phyloP scores from a whole-genome alignment of 2,888 invertebrate species.

The Coenonympha arcania region DNA sequence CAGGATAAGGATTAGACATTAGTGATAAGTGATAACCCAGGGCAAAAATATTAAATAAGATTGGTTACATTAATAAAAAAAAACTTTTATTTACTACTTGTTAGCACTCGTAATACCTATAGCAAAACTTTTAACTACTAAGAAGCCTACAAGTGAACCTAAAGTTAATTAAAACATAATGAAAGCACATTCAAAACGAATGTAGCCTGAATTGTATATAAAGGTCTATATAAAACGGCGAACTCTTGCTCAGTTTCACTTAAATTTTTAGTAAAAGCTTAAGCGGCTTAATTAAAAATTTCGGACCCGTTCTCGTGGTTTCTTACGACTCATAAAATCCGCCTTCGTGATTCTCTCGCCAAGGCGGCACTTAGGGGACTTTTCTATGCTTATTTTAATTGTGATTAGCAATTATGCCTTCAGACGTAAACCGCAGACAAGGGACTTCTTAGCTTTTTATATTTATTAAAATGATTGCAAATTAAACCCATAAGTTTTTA shows the following conservation, averaged over 20 bases:
- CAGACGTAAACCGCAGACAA: not conserved
- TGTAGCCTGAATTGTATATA: conserved; percentile 1
- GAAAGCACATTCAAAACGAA: conserved; percentile 9
- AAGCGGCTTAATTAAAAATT: conserved; percentile 20
- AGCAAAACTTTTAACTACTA: not conserved
- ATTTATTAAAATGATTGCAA: too few relatives aligned
- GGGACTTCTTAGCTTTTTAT: not conserved
- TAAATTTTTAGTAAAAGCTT: conserved; percentile 19
- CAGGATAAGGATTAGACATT: too few relatives aligned
- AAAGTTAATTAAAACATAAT: conserved; percentile 12
- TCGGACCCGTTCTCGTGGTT: conserved; percentile 11
- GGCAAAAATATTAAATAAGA: too few relatives aligned
- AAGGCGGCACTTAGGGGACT: conserved; percentile 1
- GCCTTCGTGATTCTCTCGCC: conserved; percentile 4
- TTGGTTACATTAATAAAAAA: too few relatives aligned
- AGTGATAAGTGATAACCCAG: too few relatives aligned
- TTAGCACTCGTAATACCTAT: too few relatives aligned
- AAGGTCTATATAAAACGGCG: conserved; percentile 8
- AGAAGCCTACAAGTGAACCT: not conserved
- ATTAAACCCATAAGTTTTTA: too few relatives aligned
- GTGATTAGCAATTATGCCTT: conserved; percentile 1
- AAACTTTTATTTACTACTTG: too few relatives aligned
- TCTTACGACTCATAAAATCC: conserved; percentile 13
- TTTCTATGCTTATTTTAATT: conserved; percentile 2
- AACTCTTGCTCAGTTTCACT: conserved; percentile 14